A percentile compares a stretch with the other conserved stretches of the same genome.
Conservation (phyloP, 2,888 invertebrate genomes). For the Dryococelus australis region DNA sequence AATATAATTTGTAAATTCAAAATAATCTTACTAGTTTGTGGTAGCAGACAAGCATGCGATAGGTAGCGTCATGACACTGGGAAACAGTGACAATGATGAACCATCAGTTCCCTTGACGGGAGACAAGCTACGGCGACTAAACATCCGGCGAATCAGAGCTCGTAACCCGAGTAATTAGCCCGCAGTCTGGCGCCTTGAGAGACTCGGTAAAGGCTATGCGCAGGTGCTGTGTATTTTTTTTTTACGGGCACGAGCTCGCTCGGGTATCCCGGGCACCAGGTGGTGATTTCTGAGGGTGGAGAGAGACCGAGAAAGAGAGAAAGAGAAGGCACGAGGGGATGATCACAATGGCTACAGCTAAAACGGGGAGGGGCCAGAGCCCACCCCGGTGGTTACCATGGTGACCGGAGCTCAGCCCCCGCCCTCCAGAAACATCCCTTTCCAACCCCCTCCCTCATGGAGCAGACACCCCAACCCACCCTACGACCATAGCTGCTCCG, state of each 20-base stretch:
- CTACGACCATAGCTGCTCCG: constrained; percentile 16
- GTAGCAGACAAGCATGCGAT: no score
- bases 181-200: not conserved
- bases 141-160: not conserved
- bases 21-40: no score
- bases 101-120: no score
- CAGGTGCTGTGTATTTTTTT: not conserved
- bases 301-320: not conserved
- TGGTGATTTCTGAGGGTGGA: not conserved
- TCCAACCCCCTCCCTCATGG: not conserved
- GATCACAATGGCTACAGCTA: constrained; percentile 23
- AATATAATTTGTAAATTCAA: no score
- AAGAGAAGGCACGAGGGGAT: not conserved
- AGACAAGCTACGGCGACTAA: not conserved
- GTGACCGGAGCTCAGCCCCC: constrained; percentile 22
- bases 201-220: not conserved
- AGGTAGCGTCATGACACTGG: no score
- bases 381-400: constrained; percentile 22
- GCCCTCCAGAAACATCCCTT: constrained; percentile 12
- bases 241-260: not conserved
- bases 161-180: not conserved
- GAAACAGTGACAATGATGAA: no score
- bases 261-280: not conserved
- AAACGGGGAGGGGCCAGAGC: constrained; percentile 22
- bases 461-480: not conserved